Percentiles rank a stretch among this genome's conserved stretches.
phyloP scores from a whole-genome alignment of 2,888 invertebrate species.

The Luffia ferchaultella region DNA sequence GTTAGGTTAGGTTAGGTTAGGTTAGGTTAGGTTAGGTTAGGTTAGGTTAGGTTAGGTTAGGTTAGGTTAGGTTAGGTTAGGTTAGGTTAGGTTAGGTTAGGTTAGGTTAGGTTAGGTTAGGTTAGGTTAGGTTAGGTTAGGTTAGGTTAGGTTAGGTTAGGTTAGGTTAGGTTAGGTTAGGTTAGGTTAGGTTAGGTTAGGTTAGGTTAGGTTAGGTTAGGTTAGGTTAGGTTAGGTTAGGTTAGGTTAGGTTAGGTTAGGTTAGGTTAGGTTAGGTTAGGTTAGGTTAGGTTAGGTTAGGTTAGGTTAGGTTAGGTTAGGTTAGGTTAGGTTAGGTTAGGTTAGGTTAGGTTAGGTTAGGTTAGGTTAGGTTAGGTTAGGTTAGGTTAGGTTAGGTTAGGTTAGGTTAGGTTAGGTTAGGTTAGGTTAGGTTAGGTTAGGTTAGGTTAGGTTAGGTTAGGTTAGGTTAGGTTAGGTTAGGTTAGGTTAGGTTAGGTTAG shows the following conservation, averaged over 20 bases:
- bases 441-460: constrained; percentile 12
- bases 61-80: constrained; percentile 7
- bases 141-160: constrained; percentile 6
- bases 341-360: constrained; percentile 6
- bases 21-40: constrained; percentile 8
- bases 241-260: constrained; percentile 5
- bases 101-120: constrained; percentile 6
- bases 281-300: constrained; percentile 2
- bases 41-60: constrained; percentile 8
- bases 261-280: constrained; percentile 2
- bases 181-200: constrained; percentile 6
- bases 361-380: constrained; percentile 6
- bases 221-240: constrained; percentile 6
- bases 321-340: constrained; percentile 7
- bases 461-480: constrained; percentile 14
- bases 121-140: constrained; percentile 6
- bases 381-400: constrained; percentile 8
- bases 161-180: constrained; percentile 5
- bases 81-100: constrained; percentile 7
- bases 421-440: constrained; percentile 16
- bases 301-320: constrained; percentile 5
- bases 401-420: constrained; percentile 16
- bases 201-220: constrained; percentile 6
- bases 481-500: constrained; percentile 11
- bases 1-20: constrained; percentile 8